A percentile compares a stretch with the other conserved stretches of the same genome.
phyloP scores from a whole-genome alignment of 2,797 vertebrate genomes.

The Neostethus bicornis region DNA sequence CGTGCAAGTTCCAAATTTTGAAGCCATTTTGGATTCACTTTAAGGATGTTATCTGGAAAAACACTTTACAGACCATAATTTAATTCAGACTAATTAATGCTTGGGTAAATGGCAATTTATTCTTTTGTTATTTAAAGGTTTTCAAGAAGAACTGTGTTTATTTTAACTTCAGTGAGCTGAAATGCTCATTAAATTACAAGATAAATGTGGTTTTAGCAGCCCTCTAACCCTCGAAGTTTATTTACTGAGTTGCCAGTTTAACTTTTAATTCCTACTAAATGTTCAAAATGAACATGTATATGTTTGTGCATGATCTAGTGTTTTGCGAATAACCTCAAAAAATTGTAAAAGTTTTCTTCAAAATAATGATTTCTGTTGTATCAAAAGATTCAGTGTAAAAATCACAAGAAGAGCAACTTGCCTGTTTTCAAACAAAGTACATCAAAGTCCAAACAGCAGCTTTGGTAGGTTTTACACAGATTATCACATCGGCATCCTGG shows the following conservation, averaged over 20 bases:
- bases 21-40: too few relatives aligned
- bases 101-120: background rate
- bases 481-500: constrained; percentile 96
- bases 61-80: too few relatives aligned
- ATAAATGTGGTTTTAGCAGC: background rate
- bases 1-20: too few relatives aligned
- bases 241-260: background rate
- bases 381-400: background rate
- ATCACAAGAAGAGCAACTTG: constrained; percentile 48
- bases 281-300: too few relatives aligned
- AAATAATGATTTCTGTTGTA: too few relatives aligned
- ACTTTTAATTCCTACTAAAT: too few relatives aligned
- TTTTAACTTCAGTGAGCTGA: background rate
- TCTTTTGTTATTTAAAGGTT: background rate
- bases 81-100: background rate
- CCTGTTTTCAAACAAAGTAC: constrained; percentile 94
- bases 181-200: constrained; percentile 26
- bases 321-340: too few relatives aligned
- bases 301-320: too few relatives aligned
- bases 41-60: too few relatives aligned
- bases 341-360: too few relatives aligned
- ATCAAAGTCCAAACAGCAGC: constrained; percentile 96
- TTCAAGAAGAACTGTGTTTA: constrained; percentile 13
- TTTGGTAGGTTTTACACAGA: constrained; percentile 96
- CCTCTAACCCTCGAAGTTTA: too few relatives aligned